Conservation (phyloP, 2,797 vertebrate species). For the Sebastes miniatus region DNA sequence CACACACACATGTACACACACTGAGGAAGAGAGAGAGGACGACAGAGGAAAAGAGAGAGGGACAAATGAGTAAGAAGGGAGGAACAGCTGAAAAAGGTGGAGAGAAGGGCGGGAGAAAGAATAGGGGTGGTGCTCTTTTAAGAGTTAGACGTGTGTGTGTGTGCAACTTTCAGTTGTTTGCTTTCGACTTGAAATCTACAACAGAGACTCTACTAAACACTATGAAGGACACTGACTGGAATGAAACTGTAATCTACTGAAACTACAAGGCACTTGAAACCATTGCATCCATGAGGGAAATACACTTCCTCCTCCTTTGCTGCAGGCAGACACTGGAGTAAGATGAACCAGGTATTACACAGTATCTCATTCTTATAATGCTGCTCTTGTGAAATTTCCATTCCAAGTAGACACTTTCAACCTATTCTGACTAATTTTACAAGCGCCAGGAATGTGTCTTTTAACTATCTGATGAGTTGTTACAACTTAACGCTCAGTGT, state of each 20-base stretch:
- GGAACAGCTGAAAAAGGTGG: slow-evolving; percentile 56
- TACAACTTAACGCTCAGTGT: slow-evolving; percentile 17
- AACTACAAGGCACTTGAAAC: slow-evolving; percentile 24
- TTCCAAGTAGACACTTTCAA: neutral
- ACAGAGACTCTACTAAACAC: slow-evolving; percentile 11
- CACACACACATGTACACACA: neutral
- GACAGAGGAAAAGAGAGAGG: slow-evolving; percentile 18
- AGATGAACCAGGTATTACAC: slow-evolving; percentile 62
- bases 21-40: neutral
- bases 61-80: slow-evolving; percentile 40
- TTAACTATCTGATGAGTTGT: slow-evolving; percentile 3
- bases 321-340: slow-evolving; percentile 41
- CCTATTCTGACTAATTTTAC: neutral
- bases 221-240: slow-evolving; percentile 12
- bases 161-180: slow-evolving; percentile 46
- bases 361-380: neutral
- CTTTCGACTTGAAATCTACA: slow-evolving; percentile 32
- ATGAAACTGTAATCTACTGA: slow-evolving; percentile 35
- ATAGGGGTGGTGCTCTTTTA: slow-evolving; percentile 51
- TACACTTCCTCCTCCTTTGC: slow-evolving; percentile 18
- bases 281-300: slow-evolving; percentile 29
- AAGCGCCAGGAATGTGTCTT: slow-evolving; percentile 9
- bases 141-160: slow-evolving; percentile 34
- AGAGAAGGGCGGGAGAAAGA: slow-evolving; percentile 59
- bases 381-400: neutral